These are phyloP conservation scores for Aphidius colemani DNA, from an alignment of 2,888 invertebrate species.

Conservation along the genomic window DNA sequence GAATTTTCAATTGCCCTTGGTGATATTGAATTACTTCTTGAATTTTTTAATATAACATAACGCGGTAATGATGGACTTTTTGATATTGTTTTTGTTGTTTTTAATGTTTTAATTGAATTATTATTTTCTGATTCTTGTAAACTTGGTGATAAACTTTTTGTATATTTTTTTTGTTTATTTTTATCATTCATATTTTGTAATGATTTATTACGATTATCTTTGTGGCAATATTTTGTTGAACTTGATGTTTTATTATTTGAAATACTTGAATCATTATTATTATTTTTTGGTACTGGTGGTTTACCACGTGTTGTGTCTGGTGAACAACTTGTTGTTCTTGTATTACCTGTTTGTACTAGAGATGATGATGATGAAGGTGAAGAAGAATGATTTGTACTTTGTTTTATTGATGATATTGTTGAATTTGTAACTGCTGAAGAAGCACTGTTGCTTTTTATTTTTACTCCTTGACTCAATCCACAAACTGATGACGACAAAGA, in stretches of 20 bases:
- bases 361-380: conserved; percentile 17
- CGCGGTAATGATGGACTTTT: conserved; percentile 27
- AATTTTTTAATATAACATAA: conserved; percentile 29
- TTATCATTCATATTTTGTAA: conserved; percentile 68
- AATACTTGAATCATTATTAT: conserved; percentile 48
- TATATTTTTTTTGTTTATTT: conserved; percentile 44
- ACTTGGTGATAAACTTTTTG: conserved; percentile 61
- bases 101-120: background rate
- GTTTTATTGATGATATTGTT: too few relatives aligned
- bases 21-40: conserved; percentile 41
- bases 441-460: conserved; percentile 19
- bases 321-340: conserved; percentile 45
- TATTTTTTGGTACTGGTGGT: conserved; percentile 62
- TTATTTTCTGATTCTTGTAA: conserved; percentile 53
- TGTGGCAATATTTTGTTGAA: conserved; percentile 64
- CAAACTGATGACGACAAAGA: conserved; percentile 29
- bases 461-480: conserved; percentile 28
- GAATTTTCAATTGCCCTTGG: conserved; percentile 30
- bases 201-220: conserved; percentile 73
- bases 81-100: conserved; percentile 3
- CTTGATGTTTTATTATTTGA: conserved; percentile 33
- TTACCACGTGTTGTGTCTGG: conserved; percentile 52
- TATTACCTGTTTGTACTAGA: conserved; percentile 15
- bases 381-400: conserved; percentile 1
- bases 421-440: background rate